Evolutionary conservation across 37 sponge, comb jelly and placozoan species (phyloP).

Genomic region (Axinella damicornis): DNA sequence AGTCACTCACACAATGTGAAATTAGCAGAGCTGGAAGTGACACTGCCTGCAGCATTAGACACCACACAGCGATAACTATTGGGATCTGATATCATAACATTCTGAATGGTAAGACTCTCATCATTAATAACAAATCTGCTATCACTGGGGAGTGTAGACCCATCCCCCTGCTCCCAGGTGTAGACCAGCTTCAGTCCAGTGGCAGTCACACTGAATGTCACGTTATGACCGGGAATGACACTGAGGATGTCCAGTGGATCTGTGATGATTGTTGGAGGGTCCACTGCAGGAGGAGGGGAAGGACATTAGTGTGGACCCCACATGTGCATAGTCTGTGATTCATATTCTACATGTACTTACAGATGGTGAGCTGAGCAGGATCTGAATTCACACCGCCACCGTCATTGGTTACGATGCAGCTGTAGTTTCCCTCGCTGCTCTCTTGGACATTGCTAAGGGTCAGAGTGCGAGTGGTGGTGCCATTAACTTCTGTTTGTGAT

Average conservation of each 20-base stretch:
- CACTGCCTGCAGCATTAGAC: constrained; percentile 14
- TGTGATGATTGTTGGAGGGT: background rate
- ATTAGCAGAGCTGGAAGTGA: background rate
- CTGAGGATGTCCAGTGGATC: background rate
- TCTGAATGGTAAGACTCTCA: background rate
- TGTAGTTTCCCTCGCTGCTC: too few relatives aligned
- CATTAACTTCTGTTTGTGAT: too few relatives aligned
- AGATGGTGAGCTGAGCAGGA: too few relatives aligned
- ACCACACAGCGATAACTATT: constrained; percentile 5
- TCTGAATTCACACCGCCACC: too few relatives aligned
- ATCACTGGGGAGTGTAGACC: background rate
- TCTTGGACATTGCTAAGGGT: too few relatives aligned
- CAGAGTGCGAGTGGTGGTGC: too few relatives aligned
- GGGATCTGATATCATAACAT: background rate
- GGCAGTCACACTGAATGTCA: constrained; percentile 9
- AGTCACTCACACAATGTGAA: constrained; percentile 18
- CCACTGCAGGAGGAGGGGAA: background rate
- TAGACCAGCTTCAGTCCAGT: background rate
- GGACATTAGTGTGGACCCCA: too few relatives aligned
- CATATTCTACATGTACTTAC: too few relatives aligned
- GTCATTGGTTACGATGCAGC: too few relatives aligned
- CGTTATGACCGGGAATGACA: background rate
- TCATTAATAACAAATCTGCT: background rate
- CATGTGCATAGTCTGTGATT: too few relatives aligned
- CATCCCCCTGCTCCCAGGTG: background rate